phyloP scores from a whole-genome alignment of 2,888 invertebrate species.

The Philereme vetulata region DNA sequence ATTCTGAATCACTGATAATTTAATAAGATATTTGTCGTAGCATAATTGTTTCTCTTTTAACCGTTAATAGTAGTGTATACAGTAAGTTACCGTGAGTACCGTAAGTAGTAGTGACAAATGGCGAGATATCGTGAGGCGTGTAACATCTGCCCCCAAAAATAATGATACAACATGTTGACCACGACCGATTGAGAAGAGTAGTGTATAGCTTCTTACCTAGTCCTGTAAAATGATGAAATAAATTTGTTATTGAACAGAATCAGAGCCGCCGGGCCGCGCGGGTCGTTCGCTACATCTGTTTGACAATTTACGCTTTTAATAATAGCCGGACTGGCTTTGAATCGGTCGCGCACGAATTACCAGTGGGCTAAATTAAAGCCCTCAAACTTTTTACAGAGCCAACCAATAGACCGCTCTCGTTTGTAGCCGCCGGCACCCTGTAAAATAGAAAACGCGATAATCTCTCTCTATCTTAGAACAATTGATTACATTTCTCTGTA shows the following conservation, averaged over 20 bases:
- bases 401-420: constrained; percentile 55
- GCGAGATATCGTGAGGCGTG: too few relatives aligned
- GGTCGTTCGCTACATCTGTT: constrained; percentile 79
- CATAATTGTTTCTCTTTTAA: too few relatives aligned
- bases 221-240: not conserved
- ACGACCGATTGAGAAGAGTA: too few relatives aligned
- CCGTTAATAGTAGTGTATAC: too few relatives aligned
- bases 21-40: too few relatives aligned
- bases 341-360: constrained; percentile 79
- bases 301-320: constrained; percentile 83
- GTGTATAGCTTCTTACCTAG: not conserved
- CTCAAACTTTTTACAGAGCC: constrained; percentile 72
- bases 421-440: constrained; percentile 53
- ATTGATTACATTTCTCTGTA: not conserved
- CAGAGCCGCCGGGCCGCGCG: constrained; percentile 47
- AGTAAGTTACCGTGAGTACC: too few relatives aligned
- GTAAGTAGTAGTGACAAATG: too few relatives aligned
- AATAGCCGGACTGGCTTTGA: constrained; percentile 77
- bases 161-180: too few relatives aligned
- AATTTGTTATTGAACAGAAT: constrained; percentile 10
- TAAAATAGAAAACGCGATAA: constrained; percentile 54
- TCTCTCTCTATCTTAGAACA: constrained; percentile 5
- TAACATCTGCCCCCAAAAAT: too few relatives aligned
- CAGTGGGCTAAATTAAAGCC: constrained; percentile 78
- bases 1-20: too few relatives aligned